phyloP scores from a whole-genome alignment of 2,113 vertebrate genomes.

The Vireo altiloquus region DNA sequence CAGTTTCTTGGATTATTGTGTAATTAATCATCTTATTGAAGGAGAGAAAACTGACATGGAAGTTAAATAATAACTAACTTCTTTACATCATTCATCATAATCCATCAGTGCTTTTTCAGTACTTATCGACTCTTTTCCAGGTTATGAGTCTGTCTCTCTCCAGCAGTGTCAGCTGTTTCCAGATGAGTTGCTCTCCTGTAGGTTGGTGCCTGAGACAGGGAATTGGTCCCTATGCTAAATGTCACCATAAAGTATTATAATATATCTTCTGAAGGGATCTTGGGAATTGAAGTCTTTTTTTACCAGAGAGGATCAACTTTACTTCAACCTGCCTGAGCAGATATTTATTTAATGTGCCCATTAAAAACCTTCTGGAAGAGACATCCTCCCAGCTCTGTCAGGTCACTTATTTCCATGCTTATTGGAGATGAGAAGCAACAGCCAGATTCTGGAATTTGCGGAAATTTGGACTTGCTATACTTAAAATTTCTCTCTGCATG shows the following conservation, averaged over 20 bases:
- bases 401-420: neutral
- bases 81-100: neutral
- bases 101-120: neutral
- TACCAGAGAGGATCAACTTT: neutral
- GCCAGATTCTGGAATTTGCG: neutral
- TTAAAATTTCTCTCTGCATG: fast-evolving
- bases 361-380: neutral
- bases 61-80: neutral
- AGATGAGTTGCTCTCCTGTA: neutral
- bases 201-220: neutral
- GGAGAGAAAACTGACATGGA: neutral
- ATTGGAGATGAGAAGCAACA: neutral
- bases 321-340: neutral
- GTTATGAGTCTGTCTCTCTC: neutral
- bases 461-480: neutral
- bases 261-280: neutral
- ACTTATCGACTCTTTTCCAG: neutral
- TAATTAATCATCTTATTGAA: conserved; percentile 14
- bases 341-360: neutral
- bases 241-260: neutral
- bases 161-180: neutral
- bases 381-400: neutral
- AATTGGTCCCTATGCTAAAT: neutral
- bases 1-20: neutral
- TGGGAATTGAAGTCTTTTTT: neutral